Base-by-base conservation (phyloP, 64 coral and sea anemone species). In the Anthopleura sola region DNA sequence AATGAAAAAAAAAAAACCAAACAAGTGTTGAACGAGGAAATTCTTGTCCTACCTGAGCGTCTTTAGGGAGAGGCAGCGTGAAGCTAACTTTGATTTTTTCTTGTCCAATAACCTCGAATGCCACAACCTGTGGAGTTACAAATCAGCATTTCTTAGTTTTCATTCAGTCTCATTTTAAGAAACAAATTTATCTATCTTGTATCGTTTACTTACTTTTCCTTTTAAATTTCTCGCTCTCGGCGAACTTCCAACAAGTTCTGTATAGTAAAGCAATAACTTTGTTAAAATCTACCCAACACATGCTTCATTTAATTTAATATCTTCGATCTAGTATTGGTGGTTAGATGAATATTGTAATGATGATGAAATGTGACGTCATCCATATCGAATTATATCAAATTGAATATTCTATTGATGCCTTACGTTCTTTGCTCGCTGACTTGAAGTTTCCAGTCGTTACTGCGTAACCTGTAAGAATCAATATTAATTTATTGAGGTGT, bases 171-270 rank as follows among this genome's bases (percentile, higher is more conserved):
- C n/a, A n/a, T n/a, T n/a, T n/a, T n/a, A n/a, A n/a, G n/a, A n/a
- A n/a, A n/a, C n/a, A n/a, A n/a, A n/a, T n/a, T n/a, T n/a, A n/a
- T n/a, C n/a, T n/a, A n/a, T n/a, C n/a, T n/a, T n/a, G n/a, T n/a
- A n/a, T n/a, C n/a, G 21, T 26, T 37, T 68, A 62, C 69, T 84
- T 78, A 90, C 88, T 75, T 85, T 77, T 90, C 88, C 88, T 29
- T 66, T 31, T 3, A 90, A 56, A 23, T 90, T 47, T 31, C 36
- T 34, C 23, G 82, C 83, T 20, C 88, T 62, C 1, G 37, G 51
- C 7, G 88, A 90, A 36, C 82, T 90, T 37, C 81, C 88, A 62
- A 90, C 38, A 11, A 90, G 39, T 38, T 90, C 88, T 90, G 66
- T 71, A 18, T 5, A 13, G 13, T 13, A 71, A 16, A 71, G 13